Evolutionary conservation across 2,797 vertebrate genomes (phyloP).

Genomic region (Tenualosa ilisha): DNA sequence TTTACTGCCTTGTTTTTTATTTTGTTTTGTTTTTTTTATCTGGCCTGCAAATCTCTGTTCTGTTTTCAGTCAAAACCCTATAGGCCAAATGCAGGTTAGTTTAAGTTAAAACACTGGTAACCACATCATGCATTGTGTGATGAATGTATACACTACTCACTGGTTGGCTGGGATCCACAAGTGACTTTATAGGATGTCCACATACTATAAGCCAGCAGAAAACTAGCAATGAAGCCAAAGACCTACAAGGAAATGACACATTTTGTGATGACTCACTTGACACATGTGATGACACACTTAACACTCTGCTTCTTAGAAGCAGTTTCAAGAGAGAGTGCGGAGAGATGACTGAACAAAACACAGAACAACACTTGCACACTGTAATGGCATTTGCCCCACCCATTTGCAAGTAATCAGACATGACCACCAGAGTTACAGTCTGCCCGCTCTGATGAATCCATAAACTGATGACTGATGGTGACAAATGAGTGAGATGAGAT

Average conservation of each 20-base stretch:
- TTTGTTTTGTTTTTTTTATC: background rate
- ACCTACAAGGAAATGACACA: slow-evolving; percentile 65
- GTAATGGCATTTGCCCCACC: background rate
- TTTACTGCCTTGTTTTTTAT: background rate
- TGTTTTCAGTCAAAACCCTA: too few species aligned
- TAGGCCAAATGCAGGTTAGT: too few species aligned
- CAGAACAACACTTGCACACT: background rate
- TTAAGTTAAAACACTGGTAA: too few species aligned
- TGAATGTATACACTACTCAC: slow-evolving; percentile 66
- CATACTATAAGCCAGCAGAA: slow-evolving; percentile 84
- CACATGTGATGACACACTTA: too few species aligned
- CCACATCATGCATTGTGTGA: background rate
- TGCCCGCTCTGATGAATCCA: background rate
- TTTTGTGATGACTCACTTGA: background rate
- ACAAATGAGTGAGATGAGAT: background rate
- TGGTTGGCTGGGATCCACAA: slow-evolving; percentile 81
- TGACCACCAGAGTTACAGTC: background rate
- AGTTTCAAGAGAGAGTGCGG: background rate
- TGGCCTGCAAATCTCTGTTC: too few species aligned
- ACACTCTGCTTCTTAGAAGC: background rate
- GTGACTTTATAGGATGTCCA: slow-evolving; percentile 91
- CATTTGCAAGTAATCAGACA: background rate
- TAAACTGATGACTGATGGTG: background rate
- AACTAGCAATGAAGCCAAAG: slow-evolving; percentile 88
- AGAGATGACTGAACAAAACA: background rate